Evolutionary conservation across 2,888 invertebrate species (phyloP).

Genomic region (Mellilla xanthometata): DNA sequence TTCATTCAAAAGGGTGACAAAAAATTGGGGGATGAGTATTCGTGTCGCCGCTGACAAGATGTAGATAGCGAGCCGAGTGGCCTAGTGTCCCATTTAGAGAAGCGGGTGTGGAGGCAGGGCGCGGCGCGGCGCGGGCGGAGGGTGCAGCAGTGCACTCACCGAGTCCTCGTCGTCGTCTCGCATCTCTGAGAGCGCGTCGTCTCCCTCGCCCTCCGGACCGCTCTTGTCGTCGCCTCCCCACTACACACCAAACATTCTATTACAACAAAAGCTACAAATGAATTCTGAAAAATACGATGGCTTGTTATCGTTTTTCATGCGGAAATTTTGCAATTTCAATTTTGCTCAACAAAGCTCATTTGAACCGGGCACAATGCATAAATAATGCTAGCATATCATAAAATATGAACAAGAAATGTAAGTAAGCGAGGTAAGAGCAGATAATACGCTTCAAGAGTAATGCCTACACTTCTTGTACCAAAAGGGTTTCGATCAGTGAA

Average conservation of each 20-base stretch:
- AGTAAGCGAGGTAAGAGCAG: constrained; percentile 12
- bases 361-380: neutral
- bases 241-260: constrained; percentile 36
- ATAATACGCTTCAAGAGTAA: constrained; percentile 10
- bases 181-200: constrained; percentile 75
- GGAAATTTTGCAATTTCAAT: neutral
- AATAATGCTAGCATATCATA: constrained; percentile 2
- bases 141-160: constrained; percentile 81
- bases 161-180: constrained; percentile 85
- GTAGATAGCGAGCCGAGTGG: constrained; percentile 58
- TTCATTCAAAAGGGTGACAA: neutral
- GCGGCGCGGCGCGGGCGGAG: constrained; percentile 22
- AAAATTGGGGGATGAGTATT: constrained; percentile 21
- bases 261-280: constrained; percentile 13
- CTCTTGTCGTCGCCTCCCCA: constrained; percentile 65
- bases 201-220: constrained; percentile 56
- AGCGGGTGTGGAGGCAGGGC: constrained; percentile 33
- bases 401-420: constrained; percentile 6
- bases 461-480: neutral
- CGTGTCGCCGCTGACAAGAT: constrained; percentile 46
- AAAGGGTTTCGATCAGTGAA: too few species aligned
- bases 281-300: constrained; percentile 5
- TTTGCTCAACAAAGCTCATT: constrained; percentile 1
- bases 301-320: constrained; percentile 8
- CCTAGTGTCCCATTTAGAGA: constrained; percentile 68